A percentile compares a stretch with the other conserved stretches of the same genome.
phyloP scores from a whole-genome alignment of 2,113 vertebrate species.

The Rhabdomys dilectus region DNA sequence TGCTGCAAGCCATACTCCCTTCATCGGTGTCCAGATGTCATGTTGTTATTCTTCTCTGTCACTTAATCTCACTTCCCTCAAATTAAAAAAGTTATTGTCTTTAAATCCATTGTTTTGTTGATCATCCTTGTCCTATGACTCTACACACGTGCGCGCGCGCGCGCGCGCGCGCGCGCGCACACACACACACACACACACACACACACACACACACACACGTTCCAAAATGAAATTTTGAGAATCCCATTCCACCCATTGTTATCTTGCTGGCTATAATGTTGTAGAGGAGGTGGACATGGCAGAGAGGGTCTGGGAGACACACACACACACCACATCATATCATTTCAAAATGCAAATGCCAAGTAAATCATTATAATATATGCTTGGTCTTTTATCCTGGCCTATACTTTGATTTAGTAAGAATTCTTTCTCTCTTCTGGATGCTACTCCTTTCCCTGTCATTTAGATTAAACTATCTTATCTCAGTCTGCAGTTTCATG shows the following conservation, averaged over 20 bases:
- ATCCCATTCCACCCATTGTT: no score
- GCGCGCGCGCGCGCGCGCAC: no score
- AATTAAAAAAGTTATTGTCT: background rate
- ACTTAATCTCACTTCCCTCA: background rate
- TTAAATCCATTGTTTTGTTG: background rate
- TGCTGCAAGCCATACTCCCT: no score
- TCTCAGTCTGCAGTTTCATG: background rate
- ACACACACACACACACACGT: no score
- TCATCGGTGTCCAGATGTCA: background rate
- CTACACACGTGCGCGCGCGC: background rate
- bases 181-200: no score
- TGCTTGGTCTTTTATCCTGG: background rate
- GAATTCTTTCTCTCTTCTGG: background rate
- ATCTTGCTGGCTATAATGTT: no score
- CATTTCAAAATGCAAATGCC: background rate
- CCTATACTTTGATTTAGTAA: background rate
- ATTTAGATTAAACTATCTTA: background rate
- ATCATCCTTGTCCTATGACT: background rate
- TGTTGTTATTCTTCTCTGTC: no score
- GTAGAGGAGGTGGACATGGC: no score
- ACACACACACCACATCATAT: no score
- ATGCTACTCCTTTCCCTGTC: background rate
- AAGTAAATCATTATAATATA: no score
- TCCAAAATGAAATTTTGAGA: no score
- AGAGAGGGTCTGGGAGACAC: no score